Evolutionary conservation across 2,113 vertebrate genomes (phyloP).

Genomic region (Maccullochella peelii): DNA sequence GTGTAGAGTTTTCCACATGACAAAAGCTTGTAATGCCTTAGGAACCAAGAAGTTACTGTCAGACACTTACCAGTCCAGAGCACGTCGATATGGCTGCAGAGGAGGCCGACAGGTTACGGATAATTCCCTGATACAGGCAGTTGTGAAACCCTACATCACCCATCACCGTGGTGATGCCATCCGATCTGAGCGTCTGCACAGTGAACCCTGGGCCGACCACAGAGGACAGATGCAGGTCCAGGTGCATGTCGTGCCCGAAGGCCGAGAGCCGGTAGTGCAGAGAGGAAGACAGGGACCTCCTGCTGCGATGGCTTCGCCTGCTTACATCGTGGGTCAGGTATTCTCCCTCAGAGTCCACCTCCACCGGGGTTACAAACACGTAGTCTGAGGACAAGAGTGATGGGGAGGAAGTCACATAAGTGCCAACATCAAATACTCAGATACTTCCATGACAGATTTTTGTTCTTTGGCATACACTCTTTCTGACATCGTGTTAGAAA

Average conservation of each 20-base stretch:
- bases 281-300: slow-evolving; percentile 84
- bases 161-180: slow-evolving; percentile 84
- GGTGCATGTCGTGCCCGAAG: slow-evolving; percentile 93
- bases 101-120: slow-evolving; percentile 91
- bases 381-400: slow-evolving; percentile 87
- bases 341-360: slow-evolving; percentile 89
- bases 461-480: neutral
- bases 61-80: slow-evolving; percentile 92
- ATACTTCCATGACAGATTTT: neutral
- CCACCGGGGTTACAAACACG: slow-evolving; percentile 92
- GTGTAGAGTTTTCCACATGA: neutral
- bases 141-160: slow-evolving; percentile 79
- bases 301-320: slow-evolving; percentile 86
- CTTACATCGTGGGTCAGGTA: slow-evolving; percentile 91
- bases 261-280: slow-evolving; percentile 94
- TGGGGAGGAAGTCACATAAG: neutral
- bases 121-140: slow-evolving; percentile 97
- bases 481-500: neutral
- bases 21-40: neutral
- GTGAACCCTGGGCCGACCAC: slow-evolving; percentile 91
- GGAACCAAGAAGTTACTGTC: neutral
- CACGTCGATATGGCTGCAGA: slow-evolving; percentile 94
- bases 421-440: neutral
- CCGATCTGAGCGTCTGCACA: slow-evolving; percentile 89
- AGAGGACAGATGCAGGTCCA: slow-evolving; percentile 90